Conservation (phyloP, 2,888 invertebrate species). For the Parnassius smintheus region DNA sequence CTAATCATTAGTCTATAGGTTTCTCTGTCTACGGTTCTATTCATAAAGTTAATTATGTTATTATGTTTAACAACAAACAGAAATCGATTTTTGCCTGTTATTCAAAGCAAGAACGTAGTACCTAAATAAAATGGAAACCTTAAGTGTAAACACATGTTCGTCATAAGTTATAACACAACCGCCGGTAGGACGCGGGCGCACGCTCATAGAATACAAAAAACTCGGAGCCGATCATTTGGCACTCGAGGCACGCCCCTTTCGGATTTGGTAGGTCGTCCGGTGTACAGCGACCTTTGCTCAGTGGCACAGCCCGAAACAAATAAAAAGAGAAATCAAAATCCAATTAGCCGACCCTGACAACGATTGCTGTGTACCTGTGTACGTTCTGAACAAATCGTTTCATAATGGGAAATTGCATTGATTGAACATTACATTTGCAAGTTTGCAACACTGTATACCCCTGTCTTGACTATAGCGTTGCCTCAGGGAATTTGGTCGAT, state of each 20-base stretch:
- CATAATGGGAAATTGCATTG: conserved; percentile 22
- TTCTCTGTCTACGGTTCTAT: no score
- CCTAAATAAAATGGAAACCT: conserved; percentile 4
- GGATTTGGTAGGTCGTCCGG: conserved; percentile 23
- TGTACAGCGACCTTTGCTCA: conserved; percentile 14
- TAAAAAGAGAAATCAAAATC: conserved; percentile 25
- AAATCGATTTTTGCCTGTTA: no score
- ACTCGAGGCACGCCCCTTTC: conserved; percentile 18
- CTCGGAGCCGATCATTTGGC: conserved; percentile 6
- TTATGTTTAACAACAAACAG: no score
- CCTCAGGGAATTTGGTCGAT: no score
- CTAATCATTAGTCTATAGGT: no score
- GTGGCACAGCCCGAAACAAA: conserved; percentile 9
- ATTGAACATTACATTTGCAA: conserved; percentile 5
- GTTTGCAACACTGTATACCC: conserved; percentile 10
- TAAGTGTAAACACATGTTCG: conserved; percentile 17
- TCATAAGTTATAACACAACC: conserved; percentile 1
- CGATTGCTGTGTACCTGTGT: conserved; percentile 1
- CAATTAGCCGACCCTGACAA: conserved; percentile 18
- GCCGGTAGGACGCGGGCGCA: conserved; percentile 9
- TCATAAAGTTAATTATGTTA: no score
- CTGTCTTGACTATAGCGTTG: neutral
- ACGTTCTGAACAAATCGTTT: conserved; percentile 13
- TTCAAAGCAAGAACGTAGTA: no score
- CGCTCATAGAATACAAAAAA: conserved; percentile 19